Base-by-base conservation (phyloP, 2,797 vertebrate species). In the Lacerta bilineata region DNA sequence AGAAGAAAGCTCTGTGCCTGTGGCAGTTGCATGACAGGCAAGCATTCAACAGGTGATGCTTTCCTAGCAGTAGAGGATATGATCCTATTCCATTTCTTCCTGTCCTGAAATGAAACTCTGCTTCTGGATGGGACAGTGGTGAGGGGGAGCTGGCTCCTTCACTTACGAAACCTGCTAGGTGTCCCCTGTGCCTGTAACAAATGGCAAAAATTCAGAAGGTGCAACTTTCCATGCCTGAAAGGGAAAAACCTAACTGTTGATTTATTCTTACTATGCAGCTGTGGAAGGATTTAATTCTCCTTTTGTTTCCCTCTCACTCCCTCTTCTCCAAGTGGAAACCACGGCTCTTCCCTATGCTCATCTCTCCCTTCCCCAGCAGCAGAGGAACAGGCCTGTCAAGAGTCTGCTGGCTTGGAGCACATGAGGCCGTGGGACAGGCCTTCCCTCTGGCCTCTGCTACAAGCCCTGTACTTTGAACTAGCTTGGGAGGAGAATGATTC, bases 391-490 rank as follows among this genome's bases (percentile, higher is more conserved):
- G 23, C 46, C 83, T 59, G 69, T 74, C 46, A 36, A 25, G 39
- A 75, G 39, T 61, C 23, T 18, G 55, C 59, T 20, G n/a, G 23
- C 64, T 25, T 5, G 10, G 33, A 4, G 46, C 75, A 93, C 93
- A 95, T 76, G 85, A 8, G n/a, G 29, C 81, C 96, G 93, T 92
- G 95, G 95, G 96, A 96, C 84, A 0, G 72, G 87, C 74, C 82
- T 9, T 64, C 20, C 33, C 55, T 79, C 69, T 39, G 41, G n/a
- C 83, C 82, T 89, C 0, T 6, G 69, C 3, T 61, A 17, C 78
- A 23, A 41, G 3, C 33, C 80, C 90, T 88, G 91, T 90, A 41
- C 92, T 91, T 90, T 85, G 94, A 93, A 92, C 91, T 41, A 50
- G 25, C 36, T 74, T 85, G 92, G 91, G 85, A 75, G 82, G 74